These are phyloP conservation scores for Dichetophora obliterata DNA, from an alignment of 2,888 invertebrate species.

Conservation along the genomic window DNA sequence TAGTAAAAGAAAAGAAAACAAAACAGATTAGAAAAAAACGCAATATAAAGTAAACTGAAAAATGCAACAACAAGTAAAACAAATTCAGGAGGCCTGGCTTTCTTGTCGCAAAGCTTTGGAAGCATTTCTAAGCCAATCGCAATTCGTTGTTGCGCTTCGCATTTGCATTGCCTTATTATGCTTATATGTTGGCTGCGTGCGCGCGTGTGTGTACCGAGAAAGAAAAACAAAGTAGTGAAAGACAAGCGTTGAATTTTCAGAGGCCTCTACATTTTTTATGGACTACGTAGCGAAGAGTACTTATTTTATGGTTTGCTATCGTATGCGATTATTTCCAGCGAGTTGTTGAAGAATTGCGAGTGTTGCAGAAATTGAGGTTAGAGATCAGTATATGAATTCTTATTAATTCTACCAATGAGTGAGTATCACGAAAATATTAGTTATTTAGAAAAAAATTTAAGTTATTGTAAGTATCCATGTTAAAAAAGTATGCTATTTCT, in stretches of 20 bases:
- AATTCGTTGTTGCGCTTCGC: slow-evolving; percentile 40
- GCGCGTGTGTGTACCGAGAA: neutral
- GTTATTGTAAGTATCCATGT: no score
- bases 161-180: slow-evolving; percentile 47
- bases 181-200: slow-evolving; percentile 21
- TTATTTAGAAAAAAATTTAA: no score
- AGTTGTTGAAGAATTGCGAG: neutral
- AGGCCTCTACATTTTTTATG: neutral
- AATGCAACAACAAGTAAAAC: slow-evolving; percentile 33
- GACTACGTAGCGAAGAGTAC: neutral
- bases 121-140: slow-evolving; percentile 67
- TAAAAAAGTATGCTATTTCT: no score
- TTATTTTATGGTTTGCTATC: no score
- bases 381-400: no score
- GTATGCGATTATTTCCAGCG: neutral
- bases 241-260: neutral
- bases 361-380: no score
- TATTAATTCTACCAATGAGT: no score
- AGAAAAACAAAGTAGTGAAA: neutral
- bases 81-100: slow-evolving; percentile 61
- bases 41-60: slow-evolving; percentile 29
- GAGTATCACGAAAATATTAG: no score
- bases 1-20: slow-evolving; percentile 21
- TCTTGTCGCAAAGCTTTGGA: slow-evolving; percentile 52
- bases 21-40: slow-evolving; percentile 28